These are phyloP conservation scores for Tiphia femorata DNA, from an alignment of 2,888 invertebrate genomes.

Conservation along the genomic window DNA sequence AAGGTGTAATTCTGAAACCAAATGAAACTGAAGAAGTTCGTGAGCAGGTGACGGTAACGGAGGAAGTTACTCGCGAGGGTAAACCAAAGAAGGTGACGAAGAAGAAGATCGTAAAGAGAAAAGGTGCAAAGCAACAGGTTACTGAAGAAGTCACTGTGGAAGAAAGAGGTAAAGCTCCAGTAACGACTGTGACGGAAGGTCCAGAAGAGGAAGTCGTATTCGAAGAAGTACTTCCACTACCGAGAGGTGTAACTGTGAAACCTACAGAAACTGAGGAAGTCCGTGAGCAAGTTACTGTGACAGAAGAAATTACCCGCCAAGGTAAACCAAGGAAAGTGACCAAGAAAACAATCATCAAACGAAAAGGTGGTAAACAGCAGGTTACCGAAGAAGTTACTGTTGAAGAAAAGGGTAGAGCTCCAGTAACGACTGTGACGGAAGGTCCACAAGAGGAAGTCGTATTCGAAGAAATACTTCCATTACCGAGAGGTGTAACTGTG, in stretches of 20 bases:
- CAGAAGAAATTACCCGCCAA: conserved; percentile 48
- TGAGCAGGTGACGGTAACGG: conserved; percentile 57
- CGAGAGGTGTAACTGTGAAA: conserved; percentile 58
- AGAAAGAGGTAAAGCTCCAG: conserved; percentile 44
- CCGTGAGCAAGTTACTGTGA: conserved; percentile 18
- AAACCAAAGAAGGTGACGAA: conserved; percentile 60
- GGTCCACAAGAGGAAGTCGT: conserved; percentile 45
- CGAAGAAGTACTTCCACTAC: conserved; percentile 36
- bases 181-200: conserved; percentile 38
- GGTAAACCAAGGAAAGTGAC: conserved; percentile 59
- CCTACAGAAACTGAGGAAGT: conserved; percentile 48
- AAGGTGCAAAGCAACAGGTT: conserved; percentile 55
- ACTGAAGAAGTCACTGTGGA: conserved; percentile 56
- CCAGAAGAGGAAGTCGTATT: conserved; percentile 47
- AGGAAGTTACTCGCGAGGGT: conserved; percentile 55
- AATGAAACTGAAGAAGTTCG: conserved; percentile 36
- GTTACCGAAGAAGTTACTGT: conserved; percentile 44
- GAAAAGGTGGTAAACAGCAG: conserved; percentile 54
- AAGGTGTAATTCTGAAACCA: no score
- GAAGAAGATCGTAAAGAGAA: conserved; percentile 69
- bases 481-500: conserved; percentile 57
- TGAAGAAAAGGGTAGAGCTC: conserved; percentile 57
- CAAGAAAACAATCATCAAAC: conserved; percentile 16
- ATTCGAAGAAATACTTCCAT: conserved; percentile 55
- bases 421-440: conserved; percentile 63